Conservation (phyloP, 2,888 invertebrate genomes). For the Invenusta paracnida region DNA sequence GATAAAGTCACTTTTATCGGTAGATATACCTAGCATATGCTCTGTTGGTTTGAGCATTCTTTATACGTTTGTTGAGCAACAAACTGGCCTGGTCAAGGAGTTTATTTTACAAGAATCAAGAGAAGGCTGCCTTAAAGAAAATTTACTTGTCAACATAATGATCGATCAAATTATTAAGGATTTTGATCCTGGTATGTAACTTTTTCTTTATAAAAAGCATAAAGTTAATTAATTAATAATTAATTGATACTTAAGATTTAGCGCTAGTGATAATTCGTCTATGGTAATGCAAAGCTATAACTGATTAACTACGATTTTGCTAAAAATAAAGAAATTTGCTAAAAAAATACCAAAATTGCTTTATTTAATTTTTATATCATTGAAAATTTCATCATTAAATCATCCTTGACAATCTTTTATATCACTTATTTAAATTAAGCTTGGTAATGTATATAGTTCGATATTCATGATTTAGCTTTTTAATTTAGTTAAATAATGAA, state of each 20-base stretch:
- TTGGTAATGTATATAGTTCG: too few species aligned
- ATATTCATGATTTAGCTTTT: too few species aligned
- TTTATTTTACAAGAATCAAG: neutral
- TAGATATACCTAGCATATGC: neutral
- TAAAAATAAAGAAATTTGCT: too few species aligned
- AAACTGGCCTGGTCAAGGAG: neutral
- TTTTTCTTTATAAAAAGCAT: neutral
- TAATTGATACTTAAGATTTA: neutral
- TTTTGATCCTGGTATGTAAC: neutral
- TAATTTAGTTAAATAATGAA: too few species aligned
- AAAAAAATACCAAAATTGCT: too few species aligned
- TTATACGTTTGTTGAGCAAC: neutral
- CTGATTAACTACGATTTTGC: too few species aligned
- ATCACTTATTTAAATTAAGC: too few species aligned
- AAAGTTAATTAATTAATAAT: neutral
- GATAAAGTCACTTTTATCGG: slow-evolving; percentile 46
- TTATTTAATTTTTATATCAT: too few species aligned
- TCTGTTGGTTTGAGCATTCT: neutral
- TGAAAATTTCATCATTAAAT: too few species aligned
- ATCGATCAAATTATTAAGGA: neutral
- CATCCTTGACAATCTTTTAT: too few species aligned
- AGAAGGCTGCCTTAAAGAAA: neutral
- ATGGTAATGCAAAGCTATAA: too few species aligned
- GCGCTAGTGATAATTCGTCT: too few species aligned
- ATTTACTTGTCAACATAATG: neutral